Percentiles rank a stretch among this genome's conserved stretches.
These are phyloP conservation scores for Hypocryptadius cinnamomeus DNA, from an alignment of 2,113 vertebrate species.

Conservation along the genomic window DNA sequence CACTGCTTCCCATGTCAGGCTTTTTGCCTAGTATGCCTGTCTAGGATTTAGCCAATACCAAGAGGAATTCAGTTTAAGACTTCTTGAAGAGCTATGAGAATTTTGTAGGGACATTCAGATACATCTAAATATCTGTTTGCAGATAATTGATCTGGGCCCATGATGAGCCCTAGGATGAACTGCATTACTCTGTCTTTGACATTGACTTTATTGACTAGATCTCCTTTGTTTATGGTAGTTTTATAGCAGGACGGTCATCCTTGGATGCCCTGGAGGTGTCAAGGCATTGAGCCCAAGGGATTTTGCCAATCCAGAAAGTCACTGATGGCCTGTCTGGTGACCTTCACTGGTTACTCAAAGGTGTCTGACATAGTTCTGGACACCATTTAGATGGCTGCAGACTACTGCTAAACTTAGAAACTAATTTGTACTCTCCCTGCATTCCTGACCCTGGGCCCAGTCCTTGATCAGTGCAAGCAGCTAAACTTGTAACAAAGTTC, in stretches of 20 bases:
- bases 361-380: not conserved
- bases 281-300: not conserved
- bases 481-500: not conserved
- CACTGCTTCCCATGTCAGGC: not conserved
- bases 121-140: not conserved
- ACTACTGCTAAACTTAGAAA: not conserved
- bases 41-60: not conserved
- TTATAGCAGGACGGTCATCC: not conserved
- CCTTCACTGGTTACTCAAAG: not conserved
- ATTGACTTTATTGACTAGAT: not conserved
- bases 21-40: not conserved
- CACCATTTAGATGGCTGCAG: not conserved
- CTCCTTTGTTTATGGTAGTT: not conserved
- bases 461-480: not conserved
- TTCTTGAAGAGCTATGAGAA: not conserved
- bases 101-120: not conserved
- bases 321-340: not conserved
- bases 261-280: not conserved
- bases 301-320: not conserved
- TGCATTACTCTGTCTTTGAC: not conserved
- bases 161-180: not conserved
- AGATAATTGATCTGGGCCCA: not conserved
- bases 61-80: not conserved
- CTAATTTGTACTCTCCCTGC: not conserved
- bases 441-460: rapidly evolving